Evolutionary conservation across 2,888 invertebrate genomes (phyloP), one percentile per base, ranked within the genome.

Genomic region (Conistra vaccinii): DNA sequence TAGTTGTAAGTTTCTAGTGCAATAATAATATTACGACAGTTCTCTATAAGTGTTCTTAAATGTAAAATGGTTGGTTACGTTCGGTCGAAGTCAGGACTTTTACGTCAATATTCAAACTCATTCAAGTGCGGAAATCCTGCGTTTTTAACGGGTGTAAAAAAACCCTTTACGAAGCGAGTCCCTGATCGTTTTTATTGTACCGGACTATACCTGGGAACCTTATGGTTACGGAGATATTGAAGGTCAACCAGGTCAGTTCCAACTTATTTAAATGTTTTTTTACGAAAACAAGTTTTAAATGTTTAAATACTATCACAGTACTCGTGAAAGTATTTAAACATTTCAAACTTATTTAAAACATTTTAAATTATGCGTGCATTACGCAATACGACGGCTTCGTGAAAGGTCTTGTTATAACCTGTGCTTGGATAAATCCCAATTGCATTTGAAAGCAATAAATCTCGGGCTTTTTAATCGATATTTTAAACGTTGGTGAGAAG

Each of bases 1-100:
- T 83, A 81, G 79, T 51, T 71, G n/a, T 83, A 86, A 88, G 80
- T 74, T 78, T 75, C 76, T 86, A 66, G 83, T 85, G 85, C 78
- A 89, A 80, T 82, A 85, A 78, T 83, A 68, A 80, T 73, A 7
- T 71, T 66, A 67, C 10, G 32, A 42, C 29, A 45, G 14, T 71
- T 63, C 55, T 69, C n/a, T 51, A 12, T 68, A 65, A 51, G 32
- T 32, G 48, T 67, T 62, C 2, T 66, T 80, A 35, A 51, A 42
- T 70, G 70, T 69, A 45, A 66, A 76, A 57, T 42, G 39, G 10
- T 26, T 60, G 26, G n/a, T 53, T 45, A 26, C 2, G 2, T 26
- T 61, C 1, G 7, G 14, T 65, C 7, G 65, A 29, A 65, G 7
- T 45, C 29, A 1, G 23, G 29, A 65, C 26, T 26, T 12, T 63